Base-by-base conservation (phyloP, 92 coral and sea anemone genomes). In the Zoanthus sansibaricus region DNA sequence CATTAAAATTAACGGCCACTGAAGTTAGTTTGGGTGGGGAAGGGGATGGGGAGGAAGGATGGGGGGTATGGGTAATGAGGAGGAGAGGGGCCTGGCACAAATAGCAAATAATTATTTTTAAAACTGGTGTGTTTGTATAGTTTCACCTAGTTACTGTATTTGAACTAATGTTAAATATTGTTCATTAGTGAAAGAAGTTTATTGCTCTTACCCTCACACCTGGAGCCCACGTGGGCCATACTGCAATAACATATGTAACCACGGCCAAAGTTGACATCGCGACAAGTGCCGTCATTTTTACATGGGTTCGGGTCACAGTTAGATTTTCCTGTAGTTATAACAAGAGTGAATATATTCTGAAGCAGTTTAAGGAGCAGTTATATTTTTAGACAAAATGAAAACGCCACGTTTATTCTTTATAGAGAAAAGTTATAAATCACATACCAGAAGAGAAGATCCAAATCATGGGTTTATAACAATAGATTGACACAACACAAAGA, bases 271-370 rank as follows among this genome's bases (percentile, higher is more conserved):
- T 93, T 87, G 9, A 90, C 90, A 52, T 93, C 95, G 17, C 94
- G 92, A 73, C 99, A 96, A 3, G 94, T 95, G 76, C 95, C 99
- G 68, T 88, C 99, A 74, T 96, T 88, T 61, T 62, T 90, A 48
- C 99, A 96, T 10, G 99, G 99, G 70, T 90, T 95, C 47, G 96
- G 99, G 18, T 72, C 12, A 67, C 99, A 96, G 76, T 92, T 95
- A 16, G 98, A 95, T 72, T 59, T 86, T 56, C 78, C 98, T 96
- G 89, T 15, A 77, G 72, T 49, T 11, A 49, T 11, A 49, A 7
- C 76, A 69, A 71, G 47, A 15, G 25, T 25, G 3, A 54, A 69
- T 11, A 7, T 32, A 30, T 33, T 2, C 12, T 69, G 6, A 21
- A 54, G 59, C 59, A 15, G 59, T 54, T 7, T 11, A 10, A 3